phyloP scores from a whole-genome alignment of 2,113 vertebrate species.

The human region GRCh38 chr3:188693501-188694000 shows the following conservation, averaged over 20 bases:
- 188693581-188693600: conserved; percentile 28
- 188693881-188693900: not conserved
- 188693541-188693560: not conserved
- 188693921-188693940: not conserved
- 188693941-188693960: not conserved
- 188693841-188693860: not conserved
- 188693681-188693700: conserved; percentile 69
- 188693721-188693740: conserved; percentile 77
- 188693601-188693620: conserved; percentile 29
- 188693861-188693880: not conserved
- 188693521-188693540: not conserved
- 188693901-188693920: not conserved
- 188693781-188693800: conserved; percentile 57
- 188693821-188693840: conserved; percentile 11
- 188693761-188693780: conserved; percentile 73
- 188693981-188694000: not conserved
- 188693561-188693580: accelerated
- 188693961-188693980: not conserved
- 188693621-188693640: not conserved
- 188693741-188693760: conserved; percentile 77
- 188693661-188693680: conserved; percentile 53
- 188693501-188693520: not conserved
- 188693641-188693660: conserved; percentile 49
- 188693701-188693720: conserved; percentile 74
- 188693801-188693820: conserved; percentile 27